These are phyloP conservation scores for Netelia fuscicornis DNA, from an alignment of 2,888 invertebrate genomes.

Conservation along the genomic window DNA sequence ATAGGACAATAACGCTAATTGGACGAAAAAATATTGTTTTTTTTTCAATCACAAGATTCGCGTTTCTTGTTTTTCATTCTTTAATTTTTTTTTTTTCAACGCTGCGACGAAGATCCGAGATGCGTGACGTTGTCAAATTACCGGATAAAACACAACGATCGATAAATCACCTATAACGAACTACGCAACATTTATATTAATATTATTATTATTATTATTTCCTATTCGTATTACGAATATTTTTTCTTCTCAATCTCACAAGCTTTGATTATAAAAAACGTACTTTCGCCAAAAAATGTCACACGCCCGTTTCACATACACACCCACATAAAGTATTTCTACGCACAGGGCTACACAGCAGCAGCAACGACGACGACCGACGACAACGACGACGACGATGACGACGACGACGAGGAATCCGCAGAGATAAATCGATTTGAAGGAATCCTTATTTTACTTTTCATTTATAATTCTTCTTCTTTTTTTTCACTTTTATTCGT, in stretches of 20 bases:
- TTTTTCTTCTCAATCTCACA: conserved; percentile 54
- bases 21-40: conserved; percentile 39
- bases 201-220: too few species aligned
- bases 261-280: conserved; percentile 69
- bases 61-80: background rate
- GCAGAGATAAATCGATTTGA: conserved; percentile 33
- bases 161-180: conserved; percentile 58
- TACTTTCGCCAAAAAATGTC: conserved; percentile 63
- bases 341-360: conserved; percentile 56
- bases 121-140: conserved; percentile 55
- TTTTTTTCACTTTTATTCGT: background rate
- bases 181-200: conserved; percentile 68
- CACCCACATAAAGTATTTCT: conserved; percentile 34
- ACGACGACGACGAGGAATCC: conserved; percentile 38
- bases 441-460: conserved; percentile 22
- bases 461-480: conserved; percentile 1
- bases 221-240: conserved; percentile 52
- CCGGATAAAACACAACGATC: conserved; percentile 38
- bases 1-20: conserved; percentile 34
- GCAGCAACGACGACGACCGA: conserved; percentile 34
- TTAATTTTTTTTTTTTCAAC: conserved; percentile 26
- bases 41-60: conserved; percentile 1
- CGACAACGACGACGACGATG: conserved; percentile 24
- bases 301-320: conserved; percentile 38
- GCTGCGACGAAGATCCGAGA: conserved; percentile 55